Conservation (phyloP, 1,140 invertebrate genomes). For the Musca vetustissima region DNA sequence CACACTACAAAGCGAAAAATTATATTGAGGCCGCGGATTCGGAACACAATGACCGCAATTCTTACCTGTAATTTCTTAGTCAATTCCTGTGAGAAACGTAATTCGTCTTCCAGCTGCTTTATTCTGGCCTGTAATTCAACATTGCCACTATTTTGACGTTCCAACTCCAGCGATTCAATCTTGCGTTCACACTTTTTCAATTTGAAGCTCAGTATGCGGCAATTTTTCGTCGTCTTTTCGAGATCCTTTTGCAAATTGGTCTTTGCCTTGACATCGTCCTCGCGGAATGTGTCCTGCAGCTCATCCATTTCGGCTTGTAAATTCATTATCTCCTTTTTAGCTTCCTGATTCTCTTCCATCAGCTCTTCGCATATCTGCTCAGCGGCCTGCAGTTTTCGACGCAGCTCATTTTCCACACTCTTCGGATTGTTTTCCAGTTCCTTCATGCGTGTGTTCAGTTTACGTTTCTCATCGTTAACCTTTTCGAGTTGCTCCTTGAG, state of each 20-base stretch:
- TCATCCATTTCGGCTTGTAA: conserved; percentile 97
- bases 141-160: conserved; percentile 69
- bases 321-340: conserved; percentile 90
- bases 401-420: conserved; percentile 65
- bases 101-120: conserved; percentile 79
- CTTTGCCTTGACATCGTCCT: conserved; percentile 97
- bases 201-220: conserved; percentile 97
- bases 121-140: conserved; percentile 66
- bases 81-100: conserved; percentile 79
- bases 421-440: conserved; percentile 65
- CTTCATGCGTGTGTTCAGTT: conserved; percentile 67
- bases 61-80: conserved; percentile 60
- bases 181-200: conserved; percentile 92
- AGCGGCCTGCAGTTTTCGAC: conserved; percentile 78
- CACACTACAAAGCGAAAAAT: conserved; percentile 39
- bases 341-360: conserved; percentile 95
- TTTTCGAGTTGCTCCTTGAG: conserved; percentile 77
- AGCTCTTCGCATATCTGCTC: conserved; percentile 89
- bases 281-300: conserved; percentile 95
- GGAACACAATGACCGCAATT: not conserved
- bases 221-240: conserved; percentile 97
- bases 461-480: conserved; percentile 79
- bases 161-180: conserved; percentile 84
- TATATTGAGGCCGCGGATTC: not conserved
- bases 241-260: conserved; percentile 90